Base-by-base conservation (phyloP, 2,113 vertebrate species). In the Telmatochromis bifrenatus region DNA sequence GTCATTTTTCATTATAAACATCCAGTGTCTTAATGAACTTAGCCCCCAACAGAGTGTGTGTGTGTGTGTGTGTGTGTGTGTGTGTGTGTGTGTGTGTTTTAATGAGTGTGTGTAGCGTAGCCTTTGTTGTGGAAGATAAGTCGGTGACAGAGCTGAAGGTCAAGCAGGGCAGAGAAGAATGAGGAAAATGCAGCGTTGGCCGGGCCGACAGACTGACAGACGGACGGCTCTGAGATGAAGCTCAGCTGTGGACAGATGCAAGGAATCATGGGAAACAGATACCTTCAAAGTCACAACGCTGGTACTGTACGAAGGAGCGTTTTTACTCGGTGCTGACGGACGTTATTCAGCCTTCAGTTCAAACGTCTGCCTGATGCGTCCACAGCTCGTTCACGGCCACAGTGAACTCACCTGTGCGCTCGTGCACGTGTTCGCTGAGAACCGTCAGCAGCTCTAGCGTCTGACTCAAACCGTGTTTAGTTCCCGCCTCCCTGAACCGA, bases 61-160 rank as follows among this genome's bases (percentile, higher is more conserved):
- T 26, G 83, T 70, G 39, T 58, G n/a, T 31, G 60, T 79, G 42
- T 45, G 12, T 26, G 23, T 26, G 3, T 26, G 23, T 26, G 26
- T 81, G 9, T 80, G 12, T 26, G 83, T 70, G 39, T 58, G n/a
- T 31, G 62, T 79, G 42, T 47, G 13, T 88, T 90, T 89, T 91
- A 90, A 91, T 90, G 90, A 88, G 86, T 85, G 85, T 89, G 91
- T 88, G 70, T n/a, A 82, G 88, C 51, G 70, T 88, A 89, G 90
- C 85, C 84, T 94, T 93, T 94, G 91, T 90, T 90, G 93, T 93
- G 86, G 86, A 82, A 90, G 94, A 95, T 96, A 95, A 94, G 93
- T 95, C 84, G 49, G 93, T 94, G 94, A 93, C 90, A 91, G 91
- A 90, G 90, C 88, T 94, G 93, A 96, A 96, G 96, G 96, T 96